Conservation (phyloP, 2,797 vertebrate genomes). For the Hydrolagus colliei region DNA sequence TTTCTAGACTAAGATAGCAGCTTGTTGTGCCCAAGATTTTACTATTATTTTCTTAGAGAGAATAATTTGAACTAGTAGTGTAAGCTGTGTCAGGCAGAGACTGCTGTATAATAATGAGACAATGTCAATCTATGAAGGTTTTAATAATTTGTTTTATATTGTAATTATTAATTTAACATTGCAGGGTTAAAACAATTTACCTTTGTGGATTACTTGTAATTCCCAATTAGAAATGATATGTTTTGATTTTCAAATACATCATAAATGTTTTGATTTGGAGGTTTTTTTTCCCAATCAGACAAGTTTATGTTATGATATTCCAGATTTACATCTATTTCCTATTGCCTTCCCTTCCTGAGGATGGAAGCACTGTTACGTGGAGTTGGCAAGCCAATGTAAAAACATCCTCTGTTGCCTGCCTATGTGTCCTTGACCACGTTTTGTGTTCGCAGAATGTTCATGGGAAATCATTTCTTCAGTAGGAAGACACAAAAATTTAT, state of each 20-base stretch:
- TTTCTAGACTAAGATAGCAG: too few relatives aligned
- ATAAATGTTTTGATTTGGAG: neutral
- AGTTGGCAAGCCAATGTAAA: constrained; percentile 48
- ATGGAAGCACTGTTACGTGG: constrained; percentile 41
- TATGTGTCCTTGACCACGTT: constrained; percentile 46
- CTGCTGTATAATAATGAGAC: too few relatives aligned
- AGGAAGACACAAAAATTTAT: constrained; percentile 39
- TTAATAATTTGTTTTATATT: too few relatives aligned
- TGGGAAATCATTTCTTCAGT: constrained; percentile 54
- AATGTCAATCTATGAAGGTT: too few relatives aligned
- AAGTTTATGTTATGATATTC: neutral
- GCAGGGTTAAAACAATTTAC: neutral
- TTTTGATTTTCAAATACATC: neutral
- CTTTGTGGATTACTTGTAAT: too few relatives aligned
- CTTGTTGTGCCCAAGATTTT: too few relatives aligned
- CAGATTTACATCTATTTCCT: constrained; percentile 56
- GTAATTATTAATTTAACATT: too few relatives aligned
- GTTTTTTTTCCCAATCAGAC: neutral
- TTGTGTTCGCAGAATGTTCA: constrained; percentile 47
- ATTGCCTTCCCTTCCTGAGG: constrained; percentile 49
- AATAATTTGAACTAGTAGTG: too few relatives aligned
- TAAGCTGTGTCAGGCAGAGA: too few relatives aligned
- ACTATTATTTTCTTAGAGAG: too few relatives aligned
- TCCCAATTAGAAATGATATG: too few relatives aligned
- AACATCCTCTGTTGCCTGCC: constrained; percentile 51